Evolutionary conservation across 2,113 vertebrate species (phyloP).

Genomic region (Spheniscus mendiculus): DNA sequence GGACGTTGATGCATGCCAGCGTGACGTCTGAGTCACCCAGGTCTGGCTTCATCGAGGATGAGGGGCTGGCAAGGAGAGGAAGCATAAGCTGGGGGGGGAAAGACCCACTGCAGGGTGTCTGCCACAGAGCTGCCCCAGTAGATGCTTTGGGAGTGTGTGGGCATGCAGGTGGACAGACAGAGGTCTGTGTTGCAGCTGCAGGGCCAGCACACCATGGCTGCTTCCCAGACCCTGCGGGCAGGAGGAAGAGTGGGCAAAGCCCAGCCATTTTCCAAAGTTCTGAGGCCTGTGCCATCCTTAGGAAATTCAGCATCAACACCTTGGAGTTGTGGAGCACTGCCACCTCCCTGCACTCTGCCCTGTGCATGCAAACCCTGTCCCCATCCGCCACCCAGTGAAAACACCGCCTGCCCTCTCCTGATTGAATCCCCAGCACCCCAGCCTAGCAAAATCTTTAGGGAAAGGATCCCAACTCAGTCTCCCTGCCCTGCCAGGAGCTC

Average conservation of each 20-base stretch:
- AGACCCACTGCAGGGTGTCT: background rate
- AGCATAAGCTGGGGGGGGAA: background rate
- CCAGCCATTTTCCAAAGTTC: background rate
- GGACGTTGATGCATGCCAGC: background rate
- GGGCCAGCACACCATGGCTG: fast-evolving
- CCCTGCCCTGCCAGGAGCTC: background rate
- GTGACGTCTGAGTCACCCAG: background rate
- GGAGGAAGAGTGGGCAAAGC: background rate
- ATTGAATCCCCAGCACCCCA: background rate
- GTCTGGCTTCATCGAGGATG: background rate
- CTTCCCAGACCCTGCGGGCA: background rate
- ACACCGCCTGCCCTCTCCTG: background rate
- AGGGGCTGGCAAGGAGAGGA: background rate
- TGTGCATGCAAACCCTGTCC: background rate
- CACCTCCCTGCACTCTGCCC: background rate
- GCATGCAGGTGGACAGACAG: background rate
- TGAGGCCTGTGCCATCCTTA: background rate
- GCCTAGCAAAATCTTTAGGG: background rate
- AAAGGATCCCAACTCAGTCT: background rate
- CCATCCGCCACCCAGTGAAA: background rate
- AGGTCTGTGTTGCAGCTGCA: background rate
- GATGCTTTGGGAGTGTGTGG: background rate
- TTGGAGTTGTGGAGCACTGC: background rate
- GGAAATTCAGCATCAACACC: background rate
- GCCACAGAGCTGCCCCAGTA: background rate